Conservation (phyloP, 2,888 invertebrate species). For the Leptarthrus brevirostris region DNA sequence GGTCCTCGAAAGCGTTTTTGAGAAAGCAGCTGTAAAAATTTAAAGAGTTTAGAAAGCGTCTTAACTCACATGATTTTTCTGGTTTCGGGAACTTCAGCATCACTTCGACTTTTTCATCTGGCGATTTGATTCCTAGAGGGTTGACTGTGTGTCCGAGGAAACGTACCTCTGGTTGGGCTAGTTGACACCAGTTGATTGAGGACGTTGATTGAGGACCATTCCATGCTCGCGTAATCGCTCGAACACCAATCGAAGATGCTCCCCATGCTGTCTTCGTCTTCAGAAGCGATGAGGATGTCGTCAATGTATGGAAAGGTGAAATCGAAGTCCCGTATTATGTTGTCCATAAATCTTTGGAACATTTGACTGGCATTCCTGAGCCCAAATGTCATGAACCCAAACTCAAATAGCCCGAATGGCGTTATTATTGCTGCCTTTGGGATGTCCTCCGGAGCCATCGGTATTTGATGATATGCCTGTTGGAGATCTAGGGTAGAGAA, state of each 20-base stretch:
- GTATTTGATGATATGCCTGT: conserved; percentile 54
- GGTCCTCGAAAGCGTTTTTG: no score
- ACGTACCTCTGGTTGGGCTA: background rate
- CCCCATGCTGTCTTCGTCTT: conserved; percentile 49
- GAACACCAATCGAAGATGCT: conserved; percentile 45
- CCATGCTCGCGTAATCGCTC: background rate
- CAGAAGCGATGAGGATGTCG: conserved; percentile 52
- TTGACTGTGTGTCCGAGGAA: background rate
- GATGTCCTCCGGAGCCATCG: conserved; percentile 49
- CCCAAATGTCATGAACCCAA: no score
- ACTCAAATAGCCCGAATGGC: conserved; percentile 62
- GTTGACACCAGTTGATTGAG: background rate
- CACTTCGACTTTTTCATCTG: background rate
- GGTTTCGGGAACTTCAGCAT: background rate
- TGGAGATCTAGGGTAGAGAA: conserved; percentile 52
- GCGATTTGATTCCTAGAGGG: conserved; percentile 18
- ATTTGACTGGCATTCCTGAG: no score
- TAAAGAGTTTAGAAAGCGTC: background rate
- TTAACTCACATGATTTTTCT: background rate
- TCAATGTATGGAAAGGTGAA: conserved; percentile 58
- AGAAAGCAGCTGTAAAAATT: background rate
- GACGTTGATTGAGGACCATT: background rate
- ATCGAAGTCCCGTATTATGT: no score
- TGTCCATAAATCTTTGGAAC: conserved; percentile 62
- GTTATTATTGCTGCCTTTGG: conserved; percentile 58